Evolutionary conservation across 2,113 vertebrate genomes (phyloP).

Genomic region (Semicossyphus pulcher): DNA sequence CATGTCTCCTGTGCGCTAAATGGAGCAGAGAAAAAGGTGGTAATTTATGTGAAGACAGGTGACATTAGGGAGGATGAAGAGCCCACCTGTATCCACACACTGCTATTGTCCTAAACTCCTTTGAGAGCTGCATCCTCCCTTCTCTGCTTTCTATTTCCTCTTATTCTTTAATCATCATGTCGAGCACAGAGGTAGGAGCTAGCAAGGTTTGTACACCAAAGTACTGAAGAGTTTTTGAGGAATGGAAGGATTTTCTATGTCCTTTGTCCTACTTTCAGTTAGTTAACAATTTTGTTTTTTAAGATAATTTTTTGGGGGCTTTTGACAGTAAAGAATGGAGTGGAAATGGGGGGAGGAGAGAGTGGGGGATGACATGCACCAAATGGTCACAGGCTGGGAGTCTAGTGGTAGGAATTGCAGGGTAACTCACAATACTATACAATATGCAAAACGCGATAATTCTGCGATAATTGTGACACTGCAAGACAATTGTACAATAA

Average conservation of each 20-base stretch:
- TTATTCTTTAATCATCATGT: constrained; percentile 25
- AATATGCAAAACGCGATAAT: no score
- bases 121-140: constrained; percentile 39
- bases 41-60: constrained; percentile 47
- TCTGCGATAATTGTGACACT: no score
- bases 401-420: no score
- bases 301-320: no score
- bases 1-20: constrained; percentile 19
- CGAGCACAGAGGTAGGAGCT: not conserved
- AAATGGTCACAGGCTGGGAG: no score
- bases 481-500: no score
- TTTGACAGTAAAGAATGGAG: no score
- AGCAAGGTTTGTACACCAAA: not conserved
- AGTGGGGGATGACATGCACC: no score
- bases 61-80: constrained; percentile 34
- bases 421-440: no score
- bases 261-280: not conserved
- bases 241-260: not conserved
- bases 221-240: not conserved
- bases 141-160: constrained; percentile 29
- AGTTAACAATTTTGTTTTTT: no score
- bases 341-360: no score
- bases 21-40: constrained; percentile 20
- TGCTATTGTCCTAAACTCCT: constrained; percentile 51
- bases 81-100: constrained; percentile 44